Conservation (phyloP, 2,113 vertebrate species). For the Eulacestoma nigropectus region DNA sequence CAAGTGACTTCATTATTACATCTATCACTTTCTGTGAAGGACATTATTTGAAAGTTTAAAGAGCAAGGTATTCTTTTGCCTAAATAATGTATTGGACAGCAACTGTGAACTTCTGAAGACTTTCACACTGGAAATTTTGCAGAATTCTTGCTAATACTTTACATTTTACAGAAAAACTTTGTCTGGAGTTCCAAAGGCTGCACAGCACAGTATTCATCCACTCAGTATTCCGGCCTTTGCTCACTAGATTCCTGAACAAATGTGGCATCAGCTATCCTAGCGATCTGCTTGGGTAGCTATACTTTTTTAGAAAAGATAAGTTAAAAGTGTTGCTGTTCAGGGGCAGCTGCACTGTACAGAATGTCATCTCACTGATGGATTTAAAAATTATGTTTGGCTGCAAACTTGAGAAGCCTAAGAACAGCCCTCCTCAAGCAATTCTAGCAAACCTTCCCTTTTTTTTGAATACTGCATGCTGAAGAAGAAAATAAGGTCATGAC, state of each 20-base stretch:
- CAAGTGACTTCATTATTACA: neutral
- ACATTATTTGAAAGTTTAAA: neutral
- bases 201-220: neutral
- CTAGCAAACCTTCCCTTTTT: neutral
- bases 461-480: neutral
- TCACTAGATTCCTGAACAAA: neutral
- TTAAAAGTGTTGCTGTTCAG: neutral
- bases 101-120: neutral
- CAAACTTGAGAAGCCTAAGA: neutral
- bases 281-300: neutral
- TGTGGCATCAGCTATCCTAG: neutral
- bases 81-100: neutral
- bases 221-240: neutral
- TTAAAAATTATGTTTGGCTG: neutral
- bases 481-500: conserved; percentile 5
- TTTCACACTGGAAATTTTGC: neutral
- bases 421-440: neutral
- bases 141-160: neutral
- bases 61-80: neutral
- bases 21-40: neutral
- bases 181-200: neutral
- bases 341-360: neutral
- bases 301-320: neutral
- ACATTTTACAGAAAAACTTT: neutral
- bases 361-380: neutral